Evolutionary conservation across 2,888 invertebrate species (phyloP), one percentile per base, ranked within the genome.

Genomic region (Gasteruption jaculator): DNA sequence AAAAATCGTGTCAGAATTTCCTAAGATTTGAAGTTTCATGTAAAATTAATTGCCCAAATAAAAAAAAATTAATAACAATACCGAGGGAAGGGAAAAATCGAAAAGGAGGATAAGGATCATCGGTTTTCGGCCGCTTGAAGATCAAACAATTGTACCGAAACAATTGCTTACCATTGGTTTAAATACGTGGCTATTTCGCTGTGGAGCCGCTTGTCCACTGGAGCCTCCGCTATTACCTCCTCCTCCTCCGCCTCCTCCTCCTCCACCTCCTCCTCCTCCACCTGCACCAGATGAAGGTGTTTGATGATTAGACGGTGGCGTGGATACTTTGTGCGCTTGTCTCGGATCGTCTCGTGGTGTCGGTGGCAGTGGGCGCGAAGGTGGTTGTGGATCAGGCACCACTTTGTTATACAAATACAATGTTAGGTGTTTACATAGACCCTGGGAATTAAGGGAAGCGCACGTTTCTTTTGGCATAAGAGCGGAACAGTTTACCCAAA

Each of bases 321-420:
- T 72, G 4, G 69, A 68, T 30, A 67, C 63, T 48, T 71, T 71
- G 48, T 69, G 68, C 16, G 61, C 58, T 46, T 68, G 69, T 48
- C 72, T 66, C 14, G 72, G 70, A 49, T 74, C 74, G 44, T 74
- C 85, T 62, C 86, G 81, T 10, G 89, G 89, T 43, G 89, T 88
- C 16, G 90, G 89, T 33, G 90, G 91, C 63, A 91, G 76, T 47
- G 91, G 91, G 71, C 88, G 85, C 38, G 83, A 84, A 52, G 84
- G 83, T 53, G 82, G 82, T 65, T 84, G 87, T 55, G 90, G 89
- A 73, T 92, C 92, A 61, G 90, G 90, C 68, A 91, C 91, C 68
- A 91, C 88, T 67, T 57, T 50, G 45, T 16, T n/a, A n/a, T n/a
- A n/a, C n/a, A n/a, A n/a, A n/a, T n/a, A n/a, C n/a, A n/a, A n/a